A percentile compares a stretch with the other conserved stretches of the same genome.
phyloP scores from a whole-genome alignment of 2,888 invertebrate genomes.

The Miltochrista miniata region DNA sequence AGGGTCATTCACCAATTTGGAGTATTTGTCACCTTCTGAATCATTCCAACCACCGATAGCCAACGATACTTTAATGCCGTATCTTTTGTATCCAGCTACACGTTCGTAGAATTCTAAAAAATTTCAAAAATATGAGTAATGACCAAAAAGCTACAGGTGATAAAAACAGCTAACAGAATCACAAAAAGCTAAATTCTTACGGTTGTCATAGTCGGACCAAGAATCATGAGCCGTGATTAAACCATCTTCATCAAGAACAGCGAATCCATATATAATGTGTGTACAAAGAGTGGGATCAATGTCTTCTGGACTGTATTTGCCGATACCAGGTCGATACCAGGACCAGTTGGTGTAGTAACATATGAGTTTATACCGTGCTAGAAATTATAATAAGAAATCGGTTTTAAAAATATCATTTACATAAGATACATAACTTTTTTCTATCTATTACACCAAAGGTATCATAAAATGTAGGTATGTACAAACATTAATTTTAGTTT shows the following conservation, averaged over 20 bases:
- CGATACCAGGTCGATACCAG: conserved; percentile 92
- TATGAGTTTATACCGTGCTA: conserved; percentile 91
- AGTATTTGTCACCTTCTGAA: conserved; percentile 95
- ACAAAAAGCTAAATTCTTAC: conserved; percentile 74
- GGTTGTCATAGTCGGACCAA: conserved; percentile 95
- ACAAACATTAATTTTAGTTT: too few species aligned
- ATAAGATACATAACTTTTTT: too few species aligned
- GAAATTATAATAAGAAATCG: conserved; percentile 43
- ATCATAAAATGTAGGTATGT: too few species aligned
- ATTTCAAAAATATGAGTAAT: not conserved
- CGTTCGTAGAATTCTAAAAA: conserved; percentile 91
- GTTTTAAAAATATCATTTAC: too few species aligned
- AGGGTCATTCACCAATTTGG: conserved; percentile 90
- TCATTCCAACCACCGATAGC: conserved; percentile 99
- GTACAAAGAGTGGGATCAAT: conserved; percentile 95
- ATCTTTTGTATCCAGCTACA: conserved; percentile 89
- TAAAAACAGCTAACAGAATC: not conserved
- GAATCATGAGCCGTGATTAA: conserved; percentile 93
- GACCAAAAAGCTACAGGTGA: not conserved
- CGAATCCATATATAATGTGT: conserved; percentile 96
- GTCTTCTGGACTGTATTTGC: conserved; percentile 93
- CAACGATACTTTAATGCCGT: conserved; percentile 92
- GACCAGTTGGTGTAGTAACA: conserved; percentile 98
- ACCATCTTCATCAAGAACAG: conserved; percentile 93
- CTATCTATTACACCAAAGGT: too few species aligned